A percentile compares a stretch with the other conserved stretches of the same genome.
phyloP scores from a whole-genome alignment of 2,888 invertebrate species.

The Ectropis crepuscularia region DNA sequence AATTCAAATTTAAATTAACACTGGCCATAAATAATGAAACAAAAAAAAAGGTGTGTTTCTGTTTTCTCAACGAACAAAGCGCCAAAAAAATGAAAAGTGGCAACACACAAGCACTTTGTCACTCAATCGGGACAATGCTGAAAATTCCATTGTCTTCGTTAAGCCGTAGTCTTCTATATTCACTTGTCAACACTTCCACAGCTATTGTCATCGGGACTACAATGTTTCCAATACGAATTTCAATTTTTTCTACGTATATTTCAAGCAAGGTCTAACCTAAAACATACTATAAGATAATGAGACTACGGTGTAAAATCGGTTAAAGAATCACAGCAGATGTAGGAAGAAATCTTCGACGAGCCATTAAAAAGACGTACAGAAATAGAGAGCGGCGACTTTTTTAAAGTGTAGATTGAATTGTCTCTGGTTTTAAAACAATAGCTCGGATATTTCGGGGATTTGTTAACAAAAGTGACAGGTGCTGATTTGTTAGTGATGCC shows the following conservation, averaged over 20 bases:
- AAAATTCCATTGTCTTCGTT: conserved; percentile 66
- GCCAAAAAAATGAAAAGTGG: conserved; percentile 48
- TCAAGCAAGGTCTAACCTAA: conserved; percentile 32
- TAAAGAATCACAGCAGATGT: conserved; percentile 46
- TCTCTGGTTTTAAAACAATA: conserved; percentile 73
- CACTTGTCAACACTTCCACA: conserved; percentile 70
- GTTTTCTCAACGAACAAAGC: conserved; percentile 58
- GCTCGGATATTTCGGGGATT: conserved; percentile 64
- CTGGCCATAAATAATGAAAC: conserved; percentile 61
- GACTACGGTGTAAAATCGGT: conserved; percentile 38
- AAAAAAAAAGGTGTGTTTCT: conserved; percentile 46
- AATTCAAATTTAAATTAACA: conserved; percentile 66
- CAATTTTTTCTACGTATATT: conserved; percentile 39
- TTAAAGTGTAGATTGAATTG: conserved; percentile 71
- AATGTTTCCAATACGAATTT: conserved; percentile 54
- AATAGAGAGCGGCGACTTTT: conserved; percentile 62
- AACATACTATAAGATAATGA: conserved; percentile 43
- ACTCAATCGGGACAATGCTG: conserved; percentile 63
- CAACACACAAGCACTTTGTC: conserved; percentile 68
- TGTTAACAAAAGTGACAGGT: conserved; percentile 74
- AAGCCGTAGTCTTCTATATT: conserved; percentile 62
- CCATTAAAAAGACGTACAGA: conserved; percentile 63
- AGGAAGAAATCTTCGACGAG: conserved; percentile 46
- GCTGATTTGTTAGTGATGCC: conserved; percentile 75
- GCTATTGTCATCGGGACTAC: conserved; percentile 72